Conservation (phyloP, 2,797 vertebrate genomes). For the Acropternis orthonyx region DNA sequence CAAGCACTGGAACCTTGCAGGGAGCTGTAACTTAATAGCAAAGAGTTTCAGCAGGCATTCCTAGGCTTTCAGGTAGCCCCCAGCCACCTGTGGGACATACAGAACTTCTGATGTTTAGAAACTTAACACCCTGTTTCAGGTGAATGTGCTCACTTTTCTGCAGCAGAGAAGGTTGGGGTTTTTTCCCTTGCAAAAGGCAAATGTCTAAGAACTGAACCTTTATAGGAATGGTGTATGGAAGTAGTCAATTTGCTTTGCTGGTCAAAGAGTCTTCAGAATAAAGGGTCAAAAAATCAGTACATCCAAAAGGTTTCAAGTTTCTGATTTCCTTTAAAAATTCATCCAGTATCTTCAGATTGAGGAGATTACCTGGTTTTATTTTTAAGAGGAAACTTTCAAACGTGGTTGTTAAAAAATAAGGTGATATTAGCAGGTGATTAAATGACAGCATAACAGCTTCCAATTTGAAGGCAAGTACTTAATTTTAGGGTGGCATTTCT, state of each 20-base stretch:
- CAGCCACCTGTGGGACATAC: accelerated
- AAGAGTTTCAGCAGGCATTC: not conserved
- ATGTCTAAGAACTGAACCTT: not conserved
- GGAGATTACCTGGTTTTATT: not conserved
- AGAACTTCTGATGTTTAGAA: not conserved
- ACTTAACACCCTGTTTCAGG: not conserved
- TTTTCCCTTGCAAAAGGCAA: not conserved
- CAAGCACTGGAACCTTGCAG: not conserved
- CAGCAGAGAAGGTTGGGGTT: not conserved
- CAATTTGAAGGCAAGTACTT: not conserved
- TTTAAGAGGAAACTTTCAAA: not conserved
- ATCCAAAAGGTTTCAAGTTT: not conserved
- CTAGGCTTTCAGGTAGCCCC: not conserved
- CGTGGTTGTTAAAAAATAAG: not conserved
- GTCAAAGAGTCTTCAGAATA: not conserved
- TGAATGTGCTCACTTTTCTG: not conserved
- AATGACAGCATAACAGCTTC: not conserved
- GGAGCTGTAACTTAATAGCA: not conserved
- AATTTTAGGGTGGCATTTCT: not conserved
- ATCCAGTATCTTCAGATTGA: not conserved
- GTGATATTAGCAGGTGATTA: not conserved
- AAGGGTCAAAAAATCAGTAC: not conserved
- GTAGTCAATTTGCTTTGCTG: not conserved
- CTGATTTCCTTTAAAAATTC: not conserved
- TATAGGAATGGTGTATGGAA: not conserved